Base-by-base conservation (phyloP, 2,797 vertebrate species). In the Austrolebias charrua region DNA sequence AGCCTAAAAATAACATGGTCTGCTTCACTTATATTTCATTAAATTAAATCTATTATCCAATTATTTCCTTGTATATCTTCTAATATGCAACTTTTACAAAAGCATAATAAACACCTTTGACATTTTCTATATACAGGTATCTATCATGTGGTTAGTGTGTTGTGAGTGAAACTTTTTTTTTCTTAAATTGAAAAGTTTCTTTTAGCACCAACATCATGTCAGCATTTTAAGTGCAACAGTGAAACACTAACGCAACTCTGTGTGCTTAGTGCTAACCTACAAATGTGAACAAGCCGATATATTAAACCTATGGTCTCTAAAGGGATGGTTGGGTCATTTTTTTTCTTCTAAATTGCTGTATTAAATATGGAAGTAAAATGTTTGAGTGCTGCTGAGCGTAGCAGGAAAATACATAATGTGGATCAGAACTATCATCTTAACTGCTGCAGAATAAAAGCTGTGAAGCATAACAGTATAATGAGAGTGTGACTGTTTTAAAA, bases 381-480 rank as follows among this genome's bases (percentile, higher is more conserved):
- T 29, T 13, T 50, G 13, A 28, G 24, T 28, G 48, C 48, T 5
- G 13, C 2, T 29, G 19, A 50, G 48, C 24, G 13, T 24, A 24
- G 24, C 13, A 3, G 48, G 13, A 6, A 40, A 50, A 28, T 14
- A 6, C 48, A 28, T 14, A 13, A 50, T 28, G 24, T 42, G 38
- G 38, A 66, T 44, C 49, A 18, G 6, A 29, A 14, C 7, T 13
- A 18, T 77, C 53, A 63, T 45, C 47, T 31, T 60, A 52, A 49
- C 29, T 18, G 20, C 54, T 72, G 42, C 51, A 62, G 13, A 73
- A 61, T 57, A 48, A 74, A 80, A 63, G 63, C 69, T 79, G 54
- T 38, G 54, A 66, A 71, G 51, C 55, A 69, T 68, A 73, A 70
- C 29, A 55, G 51, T 50, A 20, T 57, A 33, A 65, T 71, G 50